Percentiles rank a stretch among this genome's conserved stretches.
phyloP scores from a whole-genome alignment of 2,113 vertebrate genomes.

The Cebus imitator region DNA sequence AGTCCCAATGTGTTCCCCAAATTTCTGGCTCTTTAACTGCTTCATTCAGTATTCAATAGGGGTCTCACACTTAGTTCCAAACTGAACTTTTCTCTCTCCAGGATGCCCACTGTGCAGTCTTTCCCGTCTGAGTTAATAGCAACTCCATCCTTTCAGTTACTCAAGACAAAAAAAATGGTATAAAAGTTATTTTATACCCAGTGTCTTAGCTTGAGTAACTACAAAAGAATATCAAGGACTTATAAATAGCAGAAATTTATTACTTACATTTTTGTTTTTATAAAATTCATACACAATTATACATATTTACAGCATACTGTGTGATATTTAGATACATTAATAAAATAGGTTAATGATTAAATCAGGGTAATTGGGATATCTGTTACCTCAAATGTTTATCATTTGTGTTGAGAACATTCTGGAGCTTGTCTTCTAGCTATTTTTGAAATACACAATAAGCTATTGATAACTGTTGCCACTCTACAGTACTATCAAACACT shows the following conservation, averaged over 20 bases:
- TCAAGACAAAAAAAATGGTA: background rate
- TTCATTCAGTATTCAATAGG: too few species aligned
- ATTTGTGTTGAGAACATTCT: background rate
- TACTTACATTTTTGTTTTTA: background rate
- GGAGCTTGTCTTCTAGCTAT: background rate
- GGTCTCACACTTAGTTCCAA: background rate
- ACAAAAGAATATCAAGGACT: background rate
- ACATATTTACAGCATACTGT: background rate
- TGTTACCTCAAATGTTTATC: background rate
- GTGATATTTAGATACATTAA: background rate
- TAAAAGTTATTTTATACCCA: background rate
- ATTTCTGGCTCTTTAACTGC: background rate
- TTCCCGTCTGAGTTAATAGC: background rate
- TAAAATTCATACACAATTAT: background rate
- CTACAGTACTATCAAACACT: background rate
- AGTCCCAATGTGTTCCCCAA: background rate
- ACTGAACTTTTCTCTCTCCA: background rate
- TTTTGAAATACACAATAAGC: background rate
- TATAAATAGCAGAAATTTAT: background rate
- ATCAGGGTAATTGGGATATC: background rate
- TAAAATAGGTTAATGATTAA: background rate
- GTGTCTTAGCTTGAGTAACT: background rate
- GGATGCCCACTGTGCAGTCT: background rate
- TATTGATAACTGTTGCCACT: background rate
- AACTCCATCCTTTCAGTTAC: background rate